Percentiles rank a stretch among this genome's conserved stretches.
Conservation (phyloP, 2,888 invertebrate species). For the Lacanobia wlatinum region DNA sequence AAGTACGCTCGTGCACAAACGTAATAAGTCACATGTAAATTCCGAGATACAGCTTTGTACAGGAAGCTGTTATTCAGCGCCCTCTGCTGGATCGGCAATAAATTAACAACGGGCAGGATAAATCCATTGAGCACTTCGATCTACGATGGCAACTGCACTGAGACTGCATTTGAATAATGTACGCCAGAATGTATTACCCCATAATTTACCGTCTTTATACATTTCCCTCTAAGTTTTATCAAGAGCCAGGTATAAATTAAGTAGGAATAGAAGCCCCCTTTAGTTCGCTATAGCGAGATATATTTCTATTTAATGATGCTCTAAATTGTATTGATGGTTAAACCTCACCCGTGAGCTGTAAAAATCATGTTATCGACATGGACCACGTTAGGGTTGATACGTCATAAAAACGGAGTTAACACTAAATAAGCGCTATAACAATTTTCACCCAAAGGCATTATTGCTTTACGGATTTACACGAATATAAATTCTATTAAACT, state of each 20-base stretch:
- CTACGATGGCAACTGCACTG: conserved; percentile 77
- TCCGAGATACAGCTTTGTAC: conserved; percentile 66
- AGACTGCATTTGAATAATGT: conserved; percentile 81
- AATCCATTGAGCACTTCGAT: conserved; percentile 84
- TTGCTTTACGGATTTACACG: conserved; percentile 25
- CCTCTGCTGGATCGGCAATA: conserved; percentile 81
- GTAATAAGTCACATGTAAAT: conserved; percentile 54
- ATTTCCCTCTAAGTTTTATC: conserved; percentile 62
- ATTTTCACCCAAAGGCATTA: conserved; percentile 46
- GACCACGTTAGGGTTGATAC: conserved; percentile 56
- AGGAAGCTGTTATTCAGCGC: conserved; percentile 80
- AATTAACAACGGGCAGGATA: conserved; percentile 83
- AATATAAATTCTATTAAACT: conserved; percentile 41
- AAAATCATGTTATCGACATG: conserved; percentile 56
- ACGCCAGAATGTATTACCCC: conserved; percentile 72
- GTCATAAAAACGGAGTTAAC: conserved; percentile 59
- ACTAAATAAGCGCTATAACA: conserved; percentile 47
- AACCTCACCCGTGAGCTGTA: conserved; percentile 42
- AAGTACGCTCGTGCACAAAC: conserved; percentile 26
- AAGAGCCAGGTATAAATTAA: conserved; percentile 58
- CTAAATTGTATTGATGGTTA: conserved; percentile 34
- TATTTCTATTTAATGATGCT: conserved; percentile 47
- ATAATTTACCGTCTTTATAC: conserved; percentile 66
- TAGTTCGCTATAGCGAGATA: conserved; percentile 27
- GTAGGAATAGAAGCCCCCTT: conserved; percentile 22